Evolutionary conservation across 1,140 invertebrate genomes (phyloP).

Genomic region (Propsilocerus akamusi): DNA sequence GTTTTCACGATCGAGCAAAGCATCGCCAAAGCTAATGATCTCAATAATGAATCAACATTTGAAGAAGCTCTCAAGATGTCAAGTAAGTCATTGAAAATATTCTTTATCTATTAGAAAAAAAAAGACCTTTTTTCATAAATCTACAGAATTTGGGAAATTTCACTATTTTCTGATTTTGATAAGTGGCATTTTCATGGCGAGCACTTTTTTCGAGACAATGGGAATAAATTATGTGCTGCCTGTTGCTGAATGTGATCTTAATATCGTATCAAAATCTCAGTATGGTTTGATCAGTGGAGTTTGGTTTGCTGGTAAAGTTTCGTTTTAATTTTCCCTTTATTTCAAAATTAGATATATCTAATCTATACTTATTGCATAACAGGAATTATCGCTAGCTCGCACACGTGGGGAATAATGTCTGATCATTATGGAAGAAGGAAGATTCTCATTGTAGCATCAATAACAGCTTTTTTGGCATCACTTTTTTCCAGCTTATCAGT

Average conservation of each 20-base stretch:
- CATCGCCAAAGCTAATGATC: not conserved
- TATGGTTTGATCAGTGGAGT: not conserved
- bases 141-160: constrained; percentile 37
- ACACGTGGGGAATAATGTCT: constrained; percentile 56
- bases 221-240: constrained; percentile 41
- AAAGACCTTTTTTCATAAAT: constrained; percentile 5
- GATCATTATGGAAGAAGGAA: constrained; percentile 48
- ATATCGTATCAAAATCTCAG: not conserved
- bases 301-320: not conserved
- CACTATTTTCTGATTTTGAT: constrained; percentile 36
- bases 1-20: not conserved
- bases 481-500: constrained; percentile 9
- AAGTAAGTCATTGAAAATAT: not conserved
- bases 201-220: constrained; percentile 35
- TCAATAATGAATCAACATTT: not conserved
- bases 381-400: constrained; percentile 27
- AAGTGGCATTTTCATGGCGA: constrained; percentile 28
- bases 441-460: constrained; percentile 29
- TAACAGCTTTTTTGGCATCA: constrained; percentile 8
- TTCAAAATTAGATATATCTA: not conserved
- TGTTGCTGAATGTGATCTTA: constrained; percentile 40
- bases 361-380: not conserved
- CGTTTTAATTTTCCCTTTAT: not conserved
- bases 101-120: not conserved
- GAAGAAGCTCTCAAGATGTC: not conserved